Percentiles rank a stretch among this genome's conserved stretches.
Conservation (phyloP, 1,140 invertebrate species). For the Diprion similis region DNA sequence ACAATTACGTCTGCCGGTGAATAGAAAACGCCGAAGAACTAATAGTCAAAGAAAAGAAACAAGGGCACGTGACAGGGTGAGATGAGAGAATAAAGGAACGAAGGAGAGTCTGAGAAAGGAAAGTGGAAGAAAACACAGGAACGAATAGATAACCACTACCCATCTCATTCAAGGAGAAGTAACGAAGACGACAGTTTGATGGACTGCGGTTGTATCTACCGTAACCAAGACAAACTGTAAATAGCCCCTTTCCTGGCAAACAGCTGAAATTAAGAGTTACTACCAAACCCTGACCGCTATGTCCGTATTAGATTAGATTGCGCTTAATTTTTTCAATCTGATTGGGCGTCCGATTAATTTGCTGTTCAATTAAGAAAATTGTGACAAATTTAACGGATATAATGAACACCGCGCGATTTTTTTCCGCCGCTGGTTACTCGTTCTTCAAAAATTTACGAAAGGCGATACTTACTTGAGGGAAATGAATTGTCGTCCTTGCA, state of each 20-base stretch:
- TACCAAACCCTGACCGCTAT: conserved; percentile 8
- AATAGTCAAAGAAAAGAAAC: not conserved
- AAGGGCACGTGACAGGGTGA: not conserved
- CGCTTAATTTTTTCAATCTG: not conserved
- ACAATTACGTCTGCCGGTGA: not conserved
- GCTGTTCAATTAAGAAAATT: too few relatives aligned
- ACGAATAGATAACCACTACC: not conserved
- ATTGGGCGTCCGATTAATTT: not conserved
- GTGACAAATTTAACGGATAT: too few relatives aligned
- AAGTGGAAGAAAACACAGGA: not conserved
- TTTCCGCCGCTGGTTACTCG: too few relatives aligned
- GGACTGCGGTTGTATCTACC: not conserved
- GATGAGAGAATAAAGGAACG: not conserved
- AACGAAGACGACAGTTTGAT: conserved; percentile 15
- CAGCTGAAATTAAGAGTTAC: not conserved
- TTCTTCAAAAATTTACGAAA: too few relatives aligned
- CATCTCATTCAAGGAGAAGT: conserved; percentile 10
- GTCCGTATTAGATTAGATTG: not conserved
- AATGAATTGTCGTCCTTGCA: too few relatives aligned
- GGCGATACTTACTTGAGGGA: too few relatives aligned
- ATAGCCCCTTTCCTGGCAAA: not conserved
- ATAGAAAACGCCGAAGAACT: not conserved
- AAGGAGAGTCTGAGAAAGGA: not conserved
- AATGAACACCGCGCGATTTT: too few relatives aligned
- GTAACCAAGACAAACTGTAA: conserved; percentile 14